Evolutionary conservation across 2,888 invertebrate species (phyloP).

Genomic region (Pyrgus malvae): DNA sequence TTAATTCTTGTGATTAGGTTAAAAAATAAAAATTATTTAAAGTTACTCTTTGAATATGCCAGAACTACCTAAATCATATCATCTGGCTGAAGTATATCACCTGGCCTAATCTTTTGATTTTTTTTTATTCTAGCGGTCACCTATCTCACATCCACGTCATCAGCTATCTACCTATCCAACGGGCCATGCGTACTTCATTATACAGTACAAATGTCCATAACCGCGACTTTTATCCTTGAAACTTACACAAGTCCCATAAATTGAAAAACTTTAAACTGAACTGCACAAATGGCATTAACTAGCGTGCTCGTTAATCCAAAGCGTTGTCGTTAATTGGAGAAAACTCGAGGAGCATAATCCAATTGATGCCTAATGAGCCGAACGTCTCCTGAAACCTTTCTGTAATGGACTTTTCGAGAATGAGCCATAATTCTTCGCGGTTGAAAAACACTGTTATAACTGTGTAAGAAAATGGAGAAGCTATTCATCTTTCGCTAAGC

Average conservation of each 20-base stretch:
- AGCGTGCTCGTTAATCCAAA: slow-evolving; percentile 35
- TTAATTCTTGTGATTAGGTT: too few species aligned
- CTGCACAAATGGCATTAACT: slow-evolving; percentile 32
- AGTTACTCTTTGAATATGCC: too few species aligned
- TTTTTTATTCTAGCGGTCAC: too few species aligned
- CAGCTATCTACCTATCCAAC: too few species aligned
- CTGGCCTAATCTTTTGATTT: too few species aligned
- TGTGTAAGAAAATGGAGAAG: not conserved
- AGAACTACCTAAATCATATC: too few species aligned
- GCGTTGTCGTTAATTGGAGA: slow-evolving; percentile 40
- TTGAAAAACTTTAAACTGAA: slow-evolving; percentile 4
- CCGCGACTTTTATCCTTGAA: not conserved
- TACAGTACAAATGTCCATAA: too few species aligned
- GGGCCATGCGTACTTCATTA: too few species aligned
- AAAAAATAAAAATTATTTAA: too few species aligned
- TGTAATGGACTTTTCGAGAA: slow-evolving; percentile 11
- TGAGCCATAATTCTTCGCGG: slow-evolving; percentile 4
- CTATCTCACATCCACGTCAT: too few species aligned
- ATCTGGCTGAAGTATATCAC: too few species aligned
- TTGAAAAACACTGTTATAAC: slow-evolving; percentile 2
- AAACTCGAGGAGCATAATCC: slow-evolving; percentile 42
- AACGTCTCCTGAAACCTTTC: slow-evolving; percentile 29
- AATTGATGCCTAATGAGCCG: slow-evolving; percentile 41
- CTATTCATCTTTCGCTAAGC: too few species aligned
- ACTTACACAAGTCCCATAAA: not conserved